Evolutionary conservation across 2,797 vertebrate genomes (phyloP), one percentile per base, ranked within the genome.

Genomic region (Balearica regulorum): DNA sequence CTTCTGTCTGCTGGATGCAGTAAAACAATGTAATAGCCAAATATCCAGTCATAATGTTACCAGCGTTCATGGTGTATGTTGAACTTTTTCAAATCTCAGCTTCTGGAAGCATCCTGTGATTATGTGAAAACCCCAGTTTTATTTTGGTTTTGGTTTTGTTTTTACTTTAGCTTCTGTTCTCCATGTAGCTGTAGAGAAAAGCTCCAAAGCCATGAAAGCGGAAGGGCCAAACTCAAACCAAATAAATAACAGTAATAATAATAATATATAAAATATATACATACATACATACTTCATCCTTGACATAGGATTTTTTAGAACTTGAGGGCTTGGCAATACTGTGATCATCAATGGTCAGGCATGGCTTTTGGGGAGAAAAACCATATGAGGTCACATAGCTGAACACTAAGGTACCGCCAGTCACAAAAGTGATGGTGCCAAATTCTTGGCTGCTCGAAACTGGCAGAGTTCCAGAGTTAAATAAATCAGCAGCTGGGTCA

Each of bases 401-500:
- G 76, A 94, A 92, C 33, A 49, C 7, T 1, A 54, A 89, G 68
- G 80, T 82, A 82, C 14, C 29, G 51, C 53, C 57, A 85, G 48
- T 43, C 73, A 87, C 68, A 53, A 41, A 76, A 49, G 19, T 26
- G 53, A 83, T 29, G 66, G 3, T 26, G 75, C 44, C 44, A 75
- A 77, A 71, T 71, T 57, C 46, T 65, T 82, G 78, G 71, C 71
- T 90, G 78, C 60, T 68, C 6, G 1, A 37, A 95, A 82, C n/a
- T 24, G 75, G 88, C 72, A n/a, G 5, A 17, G 17, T 68, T 93
- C 78, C 88, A 87, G 33, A 83, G 37, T 89, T 95, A 77, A 68
- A 87, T 4, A 93, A 91, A 71, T 54, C 81, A 93, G 83, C 86
- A 89, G 71, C 78, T 84, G 71, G 81, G 83, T 94, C 92, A 83